Base-by-base conservation (phyloP, 2,888 invertebrate genomes). In the Apantesis nais region DNA sequence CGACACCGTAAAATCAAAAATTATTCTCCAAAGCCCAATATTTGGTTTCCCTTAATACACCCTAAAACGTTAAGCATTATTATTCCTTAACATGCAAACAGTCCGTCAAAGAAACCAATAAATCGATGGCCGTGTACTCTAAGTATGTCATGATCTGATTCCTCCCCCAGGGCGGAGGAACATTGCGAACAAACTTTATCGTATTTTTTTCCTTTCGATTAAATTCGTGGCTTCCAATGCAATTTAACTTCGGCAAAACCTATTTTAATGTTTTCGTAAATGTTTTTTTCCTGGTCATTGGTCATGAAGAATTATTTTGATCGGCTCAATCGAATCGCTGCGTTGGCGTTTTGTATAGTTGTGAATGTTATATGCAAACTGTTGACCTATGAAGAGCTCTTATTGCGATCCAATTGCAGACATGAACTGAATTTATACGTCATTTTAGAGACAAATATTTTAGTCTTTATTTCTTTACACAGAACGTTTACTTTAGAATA, bases 211-310 rank as follows among this genome's bases (percentile, higher is more conserved):
- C 76, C 73, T 72, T 64, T 22, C 74, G 75, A 80, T 82, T 78
- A 78, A 80, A 77, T 80, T 66, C 71, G 71, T 72, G 78, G 66
- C 62, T 70, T 66, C 72, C 22, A 55, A 78, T 76, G 67, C 78
- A 81, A 81, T 81, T 82, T 82, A 81, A 81, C 81, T 82, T 80
- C 68, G 65, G 72, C 72, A 70, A 80, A 62, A 78, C 73, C 70
- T 78, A 78, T 80, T 82, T 76, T 78, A 82, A 78, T 76, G 67
- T 76, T 78, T 74, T 55, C 66, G 22, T 41, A 31, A 58, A 58
- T 58, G 58, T 66, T 61, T 44, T 58, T 67, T 61, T 61, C 52
- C 55, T 39, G 62, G 62, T 62, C 62, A 39, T 52, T 62, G 62
- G 52, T 62, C 29, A 22, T 29, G 29, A 22, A 31, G 61, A 34